Base-by-base conservation (phyloP, 2,113 vertebrate genomes). In the Sorex fumeus region DNA sequence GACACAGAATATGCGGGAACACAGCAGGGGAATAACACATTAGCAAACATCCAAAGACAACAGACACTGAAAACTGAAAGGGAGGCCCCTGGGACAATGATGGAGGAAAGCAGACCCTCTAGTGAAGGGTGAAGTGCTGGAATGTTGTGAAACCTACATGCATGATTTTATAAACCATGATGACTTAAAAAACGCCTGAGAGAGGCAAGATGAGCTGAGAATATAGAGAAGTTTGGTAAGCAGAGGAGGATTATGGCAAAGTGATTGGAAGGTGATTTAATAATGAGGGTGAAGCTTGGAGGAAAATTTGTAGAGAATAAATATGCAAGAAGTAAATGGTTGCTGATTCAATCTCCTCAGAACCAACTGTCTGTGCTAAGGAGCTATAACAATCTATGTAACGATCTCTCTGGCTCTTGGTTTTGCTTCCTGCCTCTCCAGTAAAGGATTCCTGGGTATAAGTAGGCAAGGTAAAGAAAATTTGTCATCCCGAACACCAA, bases 261-360 rank as follows among this genome's bases (percentile, higher is more conserved):
- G n/a, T 66, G 66, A 85, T 23, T 74, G 71, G 25, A 40, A 69
- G 45, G 27, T 27, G 21, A 78, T 32, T 82, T 87, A 69, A 60
- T 34, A 62, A 67, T 15, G 36, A 77, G 88, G 50, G 19, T 66
- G 36, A 67, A 62, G 16, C 67, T 53, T 16, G 36, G 32, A 76
- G 53, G 75, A 32, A 86, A 78, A 87, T 43, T 23, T 70, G 69
- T 53, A 32, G 43, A 80, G 82, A 85, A 34, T 36, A 27, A 89
- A 57, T 25, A 70, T 6, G 6, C 10, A 27, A 32, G 66, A 89
- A 23, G 9, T 34, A 43, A 77, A 27, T 66, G 36, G 57, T 50
- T 80, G 23, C 25, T 66, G 34, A 64, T 62, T 34, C 40, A 77
- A 72, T 21, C 1, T 40, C 53, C 53, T 45, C 70, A 71, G 21